These are phyloP conservation scores for Auanema freiburgensis DNA, from an alignment of 2,888 invertebrate genomes.

Conservation along the genomic window DNA sequence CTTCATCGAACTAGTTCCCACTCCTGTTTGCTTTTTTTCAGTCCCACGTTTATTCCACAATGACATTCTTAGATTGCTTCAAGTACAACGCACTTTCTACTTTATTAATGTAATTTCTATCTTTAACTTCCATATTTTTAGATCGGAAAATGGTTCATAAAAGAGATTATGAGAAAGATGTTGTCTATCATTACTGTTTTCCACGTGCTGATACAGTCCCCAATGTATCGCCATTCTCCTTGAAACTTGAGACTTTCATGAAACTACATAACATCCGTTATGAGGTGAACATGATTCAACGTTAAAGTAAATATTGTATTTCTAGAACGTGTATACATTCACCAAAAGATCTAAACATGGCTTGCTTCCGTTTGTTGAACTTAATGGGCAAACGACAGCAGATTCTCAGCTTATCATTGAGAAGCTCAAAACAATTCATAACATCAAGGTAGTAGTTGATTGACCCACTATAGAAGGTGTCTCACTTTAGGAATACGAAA, in stretches of 20 bases:
- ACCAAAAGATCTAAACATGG: conserved; percentile 14
- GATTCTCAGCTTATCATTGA: conserved; percentile 17
- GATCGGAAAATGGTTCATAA: background rate
- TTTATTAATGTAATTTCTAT: too few species aligned
- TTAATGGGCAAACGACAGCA: conserved; percentile 12
- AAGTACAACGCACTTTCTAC: too few species aligned
- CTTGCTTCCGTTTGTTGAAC: conserved; percentile 10
- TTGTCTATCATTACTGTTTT: conserved; percentile 11
- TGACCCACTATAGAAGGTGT: background rate
- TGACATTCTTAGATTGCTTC: too few species aligned
- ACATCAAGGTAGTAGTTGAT: conserved; percentile 3
- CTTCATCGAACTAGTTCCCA: too few species aligned
- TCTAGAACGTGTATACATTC: conserved; percentile 8
- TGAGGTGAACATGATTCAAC: background rate
- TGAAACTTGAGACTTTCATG: conserved; percentile 8
- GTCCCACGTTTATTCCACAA: too few species aligned
- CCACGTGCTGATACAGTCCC: conserved; percentile 1
- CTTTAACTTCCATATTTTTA: too few species aligned
- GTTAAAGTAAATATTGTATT: background rate
- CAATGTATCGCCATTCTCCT: conserved; percentile 5
- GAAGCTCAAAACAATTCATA: conserved; percentile 10
- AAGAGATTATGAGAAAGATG: conserved; percentile 6
- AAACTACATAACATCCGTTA: conserved; percentile 3
- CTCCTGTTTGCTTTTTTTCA: too few species aligned
- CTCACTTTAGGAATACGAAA: too few species aligned